Conservation (phyloP, 2,888 invertebrate genomes). For the Neria commutata region DNA sequence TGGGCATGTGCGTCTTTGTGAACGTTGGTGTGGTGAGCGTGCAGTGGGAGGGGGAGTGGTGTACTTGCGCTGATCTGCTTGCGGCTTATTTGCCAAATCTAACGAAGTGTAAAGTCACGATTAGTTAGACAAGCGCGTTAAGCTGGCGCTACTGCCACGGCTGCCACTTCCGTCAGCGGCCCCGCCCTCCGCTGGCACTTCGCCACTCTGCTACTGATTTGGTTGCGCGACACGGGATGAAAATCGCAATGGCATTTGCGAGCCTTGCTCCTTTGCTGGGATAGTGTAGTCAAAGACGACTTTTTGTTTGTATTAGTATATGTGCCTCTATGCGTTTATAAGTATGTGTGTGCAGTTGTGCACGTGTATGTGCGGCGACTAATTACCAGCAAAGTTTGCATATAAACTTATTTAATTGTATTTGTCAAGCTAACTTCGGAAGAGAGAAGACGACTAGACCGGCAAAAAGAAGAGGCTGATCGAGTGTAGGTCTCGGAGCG, state of each 20-base stretch:
- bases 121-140: conserved; percentile 59
- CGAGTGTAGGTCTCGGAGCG: too few relatives aligned
- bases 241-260: neutral
- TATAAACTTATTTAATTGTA: neutral
- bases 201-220: neutral
- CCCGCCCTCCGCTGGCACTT: too few relatives aligned
- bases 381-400: neutral
- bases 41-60: neutral
- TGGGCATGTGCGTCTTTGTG: neutral
- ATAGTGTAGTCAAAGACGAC: neutral
- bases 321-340: neutral
- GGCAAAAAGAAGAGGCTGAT: too few relatives aligned
- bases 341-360: too few relatives aligned
- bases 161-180: too few relatives aligned
- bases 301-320: conserved; percentile 2
- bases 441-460: too few relatives aligned
- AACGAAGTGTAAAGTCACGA: conserved; percentile 60
- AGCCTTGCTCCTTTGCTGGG: neutral
- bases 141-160: conserved; percentile 12
- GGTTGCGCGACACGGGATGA: neutral
- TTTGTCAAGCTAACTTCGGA: too few relatives aligned
- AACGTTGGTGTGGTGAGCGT: neutral
- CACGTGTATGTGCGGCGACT: too few relatives aligned
- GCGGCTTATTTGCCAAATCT: conserved; percentile 55
- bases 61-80: conserved; percentile 1